A percentile compares a stretch with the other conserved stretches of the same genome.
phyloP scores from a whole-genome alignment of 2,888 invertebrate genomes.

The Bellardia bayeri region DNA sequence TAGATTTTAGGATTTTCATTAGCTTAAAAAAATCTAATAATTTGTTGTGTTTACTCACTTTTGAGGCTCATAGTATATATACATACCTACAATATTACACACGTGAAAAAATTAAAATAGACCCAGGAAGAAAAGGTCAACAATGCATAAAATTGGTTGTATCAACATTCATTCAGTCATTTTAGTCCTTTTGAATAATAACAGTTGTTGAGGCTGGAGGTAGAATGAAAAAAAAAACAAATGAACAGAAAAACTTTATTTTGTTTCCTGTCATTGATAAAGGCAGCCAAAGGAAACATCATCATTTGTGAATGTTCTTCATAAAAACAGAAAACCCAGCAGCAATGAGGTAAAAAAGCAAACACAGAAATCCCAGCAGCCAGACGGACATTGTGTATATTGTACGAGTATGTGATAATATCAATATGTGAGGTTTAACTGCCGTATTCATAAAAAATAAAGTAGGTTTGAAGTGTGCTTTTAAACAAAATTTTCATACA shows the following conservation, averaged over 20 bases:
- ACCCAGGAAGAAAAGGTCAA: slow-evolving; percentile 7
- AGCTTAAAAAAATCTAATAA: too few species aligned
- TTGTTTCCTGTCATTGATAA: slow-evolving; percentile 17
- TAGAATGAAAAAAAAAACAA: neutral
- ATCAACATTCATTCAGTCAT: slow-evolving; percentile 27
- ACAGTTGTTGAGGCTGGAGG: slow-evolving; percentile 4
- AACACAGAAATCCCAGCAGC: neutral
- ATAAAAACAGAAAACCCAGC: slow-evolving; percentile 17
- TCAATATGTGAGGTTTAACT: too few species aligned
- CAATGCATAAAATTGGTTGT: slow-evolving; percentile 31
- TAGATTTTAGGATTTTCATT: too few species aligned
- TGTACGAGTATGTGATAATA: too few species aligned
- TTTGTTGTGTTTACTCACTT: too few species aligned
- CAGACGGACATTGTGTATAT: neutral
- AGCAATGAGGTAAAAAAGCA: slow-evolving; percentile 40
- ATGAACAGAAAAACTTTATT: neutral
- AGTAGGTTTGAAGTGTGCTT: too few species aligned
- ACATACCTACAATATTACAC: too few species aligned
- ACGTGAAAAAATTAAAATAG: neutral
- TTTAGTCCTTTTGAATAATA: neutral
- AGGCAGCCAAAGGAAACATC: neutral
- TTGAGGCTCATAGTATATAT: too few species aligned
- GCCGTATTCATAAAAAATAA: too few species aligned
- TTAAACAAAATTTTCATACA: too few species aligned
- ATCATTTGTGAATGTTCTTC: neutral